phyloP scores from a whole-genome alignment of 1,140 invertebrate genomes.

The Cherax quadricarinatus region DNA sequence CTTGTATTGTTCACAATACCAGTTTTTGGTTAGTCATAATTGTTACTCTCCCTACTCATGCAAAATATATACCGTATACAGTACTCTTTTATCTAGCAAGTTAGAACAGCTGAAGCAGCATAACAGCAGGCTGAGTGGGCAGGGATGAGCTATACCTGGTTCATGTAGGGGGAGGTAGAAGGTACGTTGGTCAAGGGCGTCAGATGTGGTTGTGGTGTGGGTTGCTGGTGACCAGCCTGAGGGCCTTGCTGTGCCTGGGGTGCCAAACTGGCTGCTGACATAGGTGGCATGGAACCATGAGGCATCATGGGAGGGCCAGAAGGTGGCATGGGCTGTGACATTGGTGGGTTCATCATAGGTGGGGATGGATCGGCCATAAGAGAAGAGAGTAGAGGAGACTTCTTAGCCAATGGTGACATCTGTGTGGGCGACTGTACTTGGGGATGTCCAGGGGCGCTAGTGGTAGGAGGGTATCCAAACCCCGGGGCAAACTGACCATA shows the following conservation, averaged over 20 bases:
- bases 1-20: neutral
- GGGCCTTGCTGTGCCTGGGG: conserved; percentile 60
- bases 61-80: neutral
- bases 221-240: conserved; percentile 61
- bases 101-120: conserved; percentile 20
- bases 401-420: conserved; percentile 76
- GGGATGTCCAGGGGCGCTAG: conserved; percentile 58
- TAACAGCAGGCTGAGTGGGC: neutral
- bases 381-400: conserved; percentile 75
- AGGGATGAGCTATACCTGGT: conserved; percentile 61
- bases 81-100: conserved; percentile 1
- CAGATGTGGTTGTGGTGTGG: conserved; percentile 63
- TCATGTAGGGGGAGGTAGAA: conserved; percentile 74
- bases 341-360: conserved; percentile 76
- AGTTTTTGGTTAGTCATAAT: conserved; percentile 20
- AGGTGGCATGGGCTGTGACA: conserved; percentile 74
- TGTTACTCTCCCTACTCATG: conserved; percentile 17
- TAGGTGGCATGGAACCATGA: conserved; percentile 72
- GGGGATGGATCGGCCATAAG: conserved; percentile 75
- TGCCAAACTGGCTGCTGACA: conserved; percentile 76
- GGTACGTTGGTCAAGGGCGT: conserved; percentile 63
- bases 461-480: conserved; percentile 63
- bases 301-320: conserved; percentile 74
- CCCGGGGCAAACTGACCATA: conserved; percentile 58
- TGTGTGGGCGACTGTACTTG: conserved; percentile 73